Evolutionary conservation across 1,140 invertebrate genomes (phyloP), one percentile per base, ranked within the genome.

Genomic region (Ceratina japonica): DNA sequence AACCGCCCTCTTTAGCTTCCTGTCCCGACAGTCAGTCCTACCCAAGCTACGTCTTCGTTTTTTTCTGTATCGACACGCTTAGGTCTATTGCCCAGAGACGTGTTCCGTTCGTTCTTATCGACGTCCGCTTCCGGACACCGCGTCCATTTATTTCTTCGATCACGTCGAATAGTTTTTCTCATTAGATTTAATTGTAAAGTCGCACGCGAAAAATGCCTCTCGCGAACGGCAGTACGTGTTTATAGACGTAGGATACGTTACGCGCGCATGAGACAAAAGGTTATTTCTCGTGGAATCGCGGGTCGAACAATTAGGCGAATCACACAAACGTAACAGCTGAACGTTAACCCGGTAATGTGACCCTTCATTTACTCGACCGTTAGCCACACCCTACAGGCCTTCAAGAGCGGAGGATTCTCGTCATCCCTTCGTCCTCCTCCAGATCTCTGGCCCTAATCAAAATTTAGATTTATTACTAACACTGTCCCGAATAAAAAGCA

Each of bases 361-460:
- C 90, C 91, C 91, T 92, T 92, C 91, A 91, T 92, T 92, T 92
- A 92, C 90, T 91, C 90, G 90, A 85, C 86, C 90, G 90, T 92
- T 92, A 91, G 88, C 87, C 89, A 87, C 89, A 88, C 88, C 69
- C 88, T 86, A 84, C 78, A 75, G 82, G 73, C 81, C 81, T 80
- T 73, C 64, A 79, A 82, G 75, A 79, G 76, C 69, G 75, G 85
- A 84, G 75, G 85, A 84, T 83, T 85, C 87, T 87, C 89, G 86
- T 88, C 87, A 83, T 89, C 87, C 84, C 88, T 85, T 77, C 79
- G 83, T 77, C 78, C 85, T 77, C 78, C 85, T 76, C 88, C 86
- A 81, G 84, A 88, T 88, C 85, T 86, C 79, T 78, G 80, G 75
- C 73, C 75, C 86, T 87, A 86, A 87, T 90, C 84, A 85, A 81